phyloP scores from a whole-genome alignment of 1,140 invertebrate species.

The Venturia canescens region DNA sequence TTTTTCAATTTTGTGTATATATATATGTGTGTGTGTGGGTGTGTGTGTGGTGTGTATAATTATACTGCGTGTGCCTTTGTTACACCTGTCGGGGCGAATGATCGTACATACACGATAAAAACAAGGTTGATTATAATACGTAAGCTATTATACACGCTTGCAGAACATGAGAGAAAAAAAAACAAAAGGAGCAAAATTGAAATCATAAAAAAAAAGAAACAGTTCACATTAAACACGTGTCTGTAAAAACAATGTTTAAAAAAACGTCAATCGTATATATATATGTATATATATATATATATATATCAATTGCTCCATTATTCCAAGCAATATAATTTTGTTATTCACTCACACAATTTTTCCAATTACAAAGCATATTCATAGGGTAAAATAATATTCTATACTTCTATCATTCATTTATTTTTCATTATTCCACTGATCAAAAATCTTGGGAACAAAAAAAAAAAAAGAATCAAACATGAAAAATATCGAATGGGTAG shows the following conservation, averaged over 20 bases:
- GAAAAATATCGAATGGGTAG: neutral
- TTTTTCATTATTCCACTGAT: constrained; percentile 20
- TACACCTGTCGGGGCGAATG: no score
- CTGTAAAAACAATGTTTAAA: neutral
- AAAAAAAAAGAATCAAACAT: neutral
- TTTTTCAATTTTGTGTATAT: no score
- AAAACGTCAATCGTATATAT: neutral
- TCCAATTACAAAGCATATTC: constrained; percentile 29
- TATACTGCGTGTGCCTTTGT: no score
- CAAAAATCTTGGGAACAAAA: neutral
- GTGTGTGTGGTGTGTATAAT: no score
- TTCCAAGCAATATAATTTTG: constrained; percentile 35
- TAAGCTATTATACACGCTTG: constrained; percentile 2
- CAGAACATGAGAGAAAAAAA: constrained; percentile 4
- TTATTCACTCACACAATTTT: constrained; percentile 18
- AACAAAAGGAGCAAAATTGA: no score
- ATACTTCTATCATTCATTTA: neutral
- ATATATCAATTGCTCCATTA: constrained; percentile 34
- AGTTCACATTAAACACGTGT: no score
- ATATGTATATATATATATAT: constrained; percentile 12
- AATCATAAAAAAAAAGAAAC: constrained; percentile 7
- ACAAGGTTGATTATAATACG: constrained; percentile 27
- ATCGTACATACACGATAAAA: neutral
- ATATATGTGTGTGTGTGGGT: no score
- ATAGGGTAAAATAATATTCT: constrained; percentile 33